Percentiles rank a stretch among this genome's conserved stretches.
phyloP scores from a whole-genome alignment of 2,113 vertebrate genomes.

The human (Homo sapiens) region DNA sequence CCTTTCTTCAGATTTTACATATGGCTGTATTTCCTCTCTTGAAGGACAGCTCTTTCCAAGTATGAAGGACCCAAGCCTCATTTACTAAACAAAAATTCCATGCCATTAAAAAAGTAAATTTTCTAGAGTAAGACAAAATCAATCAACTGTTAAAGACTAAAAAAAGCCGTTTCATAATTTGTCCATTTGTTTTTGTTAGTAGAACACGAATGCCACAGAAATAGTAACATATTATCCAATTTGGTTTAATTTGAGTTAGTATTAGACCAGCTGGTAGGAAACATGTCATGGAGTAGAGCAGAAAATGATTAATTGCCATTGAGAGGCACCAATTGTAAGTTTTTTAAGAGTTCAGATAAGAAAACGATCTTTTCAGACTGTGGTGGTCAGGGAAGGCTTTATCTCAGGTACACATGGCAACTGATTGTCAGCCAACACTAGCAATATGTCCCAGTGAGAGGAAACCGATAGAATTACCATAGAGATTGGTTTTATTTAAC shows the following conservation, averaged over 20 bases:
- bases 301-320: conserved; percentile 29
- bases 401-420: background rate
- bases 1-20: background rate
- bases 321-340: background rate
- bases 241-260: background rate
- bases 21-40: background rate
- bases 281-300: background rate
- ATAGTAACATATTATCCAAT: background rate
- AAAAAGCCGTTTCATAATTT: background rate
- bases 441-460: background rate
- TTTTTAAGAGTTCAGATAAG: conserved; percentile 37
- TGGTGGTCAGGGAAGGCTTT: background rate
- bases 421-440: background rate
- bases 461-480: background rate
- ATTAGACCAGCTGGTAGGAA: background rate
- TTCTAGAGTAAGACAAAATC: background rate
- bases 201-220: background rate
- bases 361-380: background rate
- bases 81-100: conserved; percentile 35
- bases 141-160: background rate
- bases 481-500: background rate
- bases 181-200: background rate
- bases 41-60: background rate
- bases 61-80: background rate
- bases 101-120: background rate